Evolutionary conservation across 1,140 invertebrate genomes (phyloP).

Genomic region (Thaumatotibia leucotreta): DNA sequence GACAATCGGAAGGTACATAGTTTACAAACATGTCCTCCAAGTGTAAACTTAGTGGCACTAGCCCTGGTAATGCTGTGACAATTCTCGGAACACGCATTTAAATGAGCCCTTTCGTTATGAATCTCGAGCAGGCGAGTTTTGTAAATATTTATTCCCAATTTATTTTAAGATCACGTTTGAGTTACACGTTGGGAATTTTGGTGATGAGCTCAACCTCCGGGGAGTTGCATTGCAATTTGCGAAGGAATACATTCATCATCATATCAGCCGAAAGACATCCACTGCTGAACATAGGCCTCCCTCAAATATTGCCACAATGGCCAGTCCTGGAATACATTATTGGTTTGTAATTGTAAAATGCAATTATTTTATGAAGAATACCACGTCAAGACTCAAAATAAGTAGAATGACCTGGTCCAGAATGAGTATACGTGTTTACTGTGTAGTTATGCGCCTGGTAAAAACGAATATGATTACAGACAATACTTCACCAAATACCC

Average conservation of each 20-base stretch:
- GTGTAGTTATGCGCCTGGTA: no score
- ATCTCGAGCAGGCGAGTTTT: background rate
- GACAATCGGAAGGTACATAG: background rate
- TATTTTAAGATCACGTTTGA: background rate
- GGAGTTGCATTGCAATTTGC: background rate
- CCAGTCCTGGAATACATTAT: background rate
- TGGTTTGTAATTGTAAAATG: background rate
- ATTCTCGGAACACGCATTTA: background rate
- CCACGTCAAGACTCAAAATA: no score
- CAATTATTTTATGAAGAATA: background rate
- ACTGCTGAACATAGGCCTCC: no score
- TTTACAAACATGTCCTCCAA: background rate
- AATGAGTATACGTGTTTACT: no score
- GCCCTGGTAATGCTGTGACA: background rate
- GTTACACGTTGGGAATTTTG: background rate
- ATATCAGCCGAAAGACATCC: no score
- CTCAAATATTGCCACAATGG: no score
- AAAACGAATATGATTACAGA: background rate
- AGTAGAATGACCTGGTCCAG: no score
- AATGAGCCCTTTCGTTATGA: background rate
- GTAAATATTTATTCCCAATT: slow-evolving; percentile 1
- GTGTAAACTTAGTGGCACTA: background rate
- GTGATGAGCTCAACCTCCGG: background rate
- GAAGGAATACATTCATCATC: background rate
- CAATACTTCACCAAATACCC: no score